These are phyloP conservation scores for Drosophila suzukii DNA, from an alignment of 1,140 invertebrate species.

Conservation along the genomic window DNA sequence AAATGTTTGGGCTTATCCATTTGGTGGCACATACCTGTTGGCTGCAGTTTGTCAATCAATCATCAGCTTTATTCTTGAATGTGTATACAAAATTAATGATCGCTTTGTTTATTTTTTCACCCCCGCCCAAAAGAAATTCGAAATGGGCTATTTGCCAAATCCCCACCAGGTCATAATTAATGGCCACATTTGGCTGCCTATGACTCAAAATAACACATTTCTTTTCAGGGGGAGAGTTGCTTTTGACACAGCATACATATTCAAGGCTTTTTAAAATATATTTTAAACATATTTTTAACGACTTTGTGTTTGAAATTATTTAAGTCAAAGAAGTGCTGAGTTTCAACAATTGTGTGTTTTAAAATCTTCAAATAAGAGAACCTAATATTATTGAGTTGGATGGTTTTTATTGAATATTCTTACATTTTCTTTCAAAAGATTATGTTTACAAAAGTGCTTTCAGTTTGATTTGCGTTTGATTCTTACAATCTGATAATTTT, in stretches of 20 bases:
- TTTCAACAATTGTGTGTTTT: conserved; percentile 13
- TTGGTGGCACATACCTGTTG: conserved; percentile 69
- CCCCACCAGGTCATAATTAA: conserved; percentile 16
- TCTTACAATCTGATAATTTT: conserved; percentile 41
- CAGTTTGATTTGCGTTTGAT: conserved; percentile 20
- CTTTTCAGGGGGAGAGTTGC: not conserved
- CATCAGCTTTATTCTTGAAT: conserved; percentile 34
- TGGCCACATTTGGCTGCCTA: conserved; percentile 4
- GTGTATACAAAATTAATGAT: conserved; percentile 11
- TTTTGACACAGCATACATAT: not conserved
- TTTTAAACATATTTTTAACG: conserved; percentile 7
- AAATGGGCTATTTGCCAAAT: conserved; percentile 23
- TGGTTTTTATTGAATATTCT: conserved; percentile 62
- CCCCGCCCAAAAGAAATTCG: conserved; percentile 3
- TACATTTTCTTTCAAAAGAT: conserved; percentile 59
- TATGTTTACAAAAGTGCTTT: conserved; percentile 56
- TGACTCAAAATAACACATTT: conserved; percentile 12
- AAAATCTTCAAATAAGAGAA: conserved; percentile 28
- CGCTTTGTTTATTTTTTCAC: conserved; percentile 6
- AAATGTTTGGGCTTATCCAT: conserved; percentile 7
- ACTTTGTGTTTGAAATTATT: conserved; percentile 46
- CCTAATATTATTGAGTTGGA: conserved; percentile 48
- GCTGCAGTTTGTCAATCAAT: conserved; percentile 83
- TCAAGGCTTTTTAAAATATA: conserved; percentile 7
- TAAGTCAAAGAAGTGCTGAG: conserved; percentile 17